phyloP scores from a whole-genome alignment of 2,888 invertebrate genomes.

The Nysson spinosus region DNA sequence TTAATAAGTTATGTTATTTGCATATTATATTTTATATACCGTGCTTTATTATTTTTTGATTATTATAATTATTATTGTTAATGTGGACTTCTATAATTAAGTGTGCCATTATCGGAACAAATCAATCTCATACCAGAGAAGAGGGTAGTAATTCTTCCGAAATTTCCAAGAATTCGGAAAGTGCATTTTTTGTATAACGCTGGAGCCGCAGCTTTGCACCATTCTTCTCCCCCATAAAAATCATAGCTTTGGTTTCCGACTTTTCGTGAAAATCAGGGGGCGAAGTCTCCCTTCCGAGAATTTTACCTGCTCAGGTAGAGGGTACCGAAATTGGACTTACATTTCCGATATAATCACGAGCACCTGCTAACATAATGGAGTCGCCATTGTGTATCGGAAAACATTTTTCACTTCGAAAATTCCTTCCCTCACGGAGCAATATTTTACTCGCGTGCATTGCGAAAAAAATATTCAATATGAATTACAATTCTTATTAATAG shows the following conservation, averaged over 20 bases:
- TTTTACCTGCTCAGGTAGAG: conserved; percentile 29
- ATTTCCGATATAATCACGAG: conserved; percentile 6
- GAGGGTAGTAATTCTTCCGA: too few species aligned
- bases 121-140: too few species aligned
- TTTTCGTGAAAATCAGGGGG: conserved; percentile 6
- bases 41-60: too few species aligned
- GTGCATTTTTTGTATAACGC: too few species aligned
- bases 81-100: too few species aligned
- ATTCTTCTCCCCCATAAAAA: conserved; percentile 11
- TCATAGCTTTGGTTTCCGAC: conserved; percentile 19
- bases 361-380: conserved; percentile 17
- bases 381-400: not conserved
- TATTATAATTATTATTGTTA: too few species aligned
- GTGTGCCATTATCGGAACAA: too few species aligned
- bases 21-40: too few species aligned
- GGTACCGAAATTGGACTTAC: conserved; percentile 1
- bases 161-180: too few species aligned
- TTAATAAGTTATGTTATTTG: too few species aligned
- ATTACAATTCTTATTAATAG: too few species aligned
- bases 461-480: too few species aligned
- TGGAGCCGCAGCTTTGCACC: not conserved
- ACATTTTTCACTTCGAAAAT: not conserved
- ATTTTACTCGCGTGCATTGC: not conserved
- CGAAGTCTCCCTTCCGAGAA: conserved; percentile 12
- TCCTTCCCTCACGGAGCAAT: not conserved